Evolutionary conservation across 92 coral and sea anemone species (phyloP).

Genomic region (Phenganax stokvisi): DNA sequence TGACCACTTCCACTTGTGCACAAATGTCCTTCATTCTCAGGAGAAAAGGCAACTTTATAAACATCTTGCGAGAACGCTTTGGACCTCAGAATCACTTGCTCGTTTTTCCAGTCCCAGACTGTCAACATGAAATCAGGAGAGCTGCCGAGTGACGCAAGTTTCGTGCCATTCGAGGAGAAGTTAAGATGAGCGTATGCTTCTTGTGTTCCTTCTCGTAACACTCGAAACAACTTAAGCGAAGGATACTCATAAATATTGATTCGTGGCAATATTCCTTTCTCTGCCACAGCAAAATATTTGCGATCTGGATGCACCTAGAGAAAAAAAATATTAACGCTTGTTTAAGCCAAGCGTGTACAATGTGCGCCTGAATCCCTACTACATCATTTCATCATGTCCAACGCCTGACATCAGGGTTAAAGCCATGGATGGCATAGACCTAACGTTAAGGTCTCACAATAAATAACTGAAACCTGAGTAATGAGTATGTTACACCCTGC

Average conservation of each 20-base stretch:
- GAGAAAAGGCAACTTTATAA: constrained; percentile 88
- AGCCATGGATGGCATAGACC: too few species aligned
- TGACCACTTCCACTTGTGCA: constrained; percentile 94
- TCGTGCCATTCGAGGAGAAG: constrained; percentile 85
- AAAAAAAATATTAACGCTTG: background rate
- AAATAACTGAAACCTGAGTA: too few species aligned
- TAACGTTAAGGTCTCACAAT: too few species aligned
- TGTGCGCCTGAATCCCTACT: too few species aligned
- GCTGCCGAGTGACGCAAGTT: constrained; percentile 93
- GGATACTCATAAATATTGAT: constrained; percentile 95
- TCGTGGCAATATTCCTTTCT: constrained; percentile 83
- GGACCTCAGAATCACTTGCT: constrained; percentile 71
- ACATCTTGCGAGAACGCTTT: constrained; percentile 98
- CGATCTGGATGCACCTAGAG: constrained; percentile 89
- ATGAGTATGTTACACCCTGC: too few species aligned
- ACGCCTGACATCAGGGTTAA: too few species aligned
- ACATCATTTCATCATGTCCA: too few species aligned
- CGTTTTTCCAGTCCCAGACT: constrained; percentile 98
- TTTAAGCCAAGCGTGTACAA: too few species aligned
- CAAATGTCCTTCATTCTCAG: constrained; percentile 97
- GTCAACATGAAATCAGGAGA: constrained; percentile 96
- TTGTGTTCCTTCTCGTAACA: constrained; percentile 90
- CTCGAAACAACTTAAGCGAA: constrained; percentile 79
- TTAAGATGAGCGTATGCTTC: constrained; percentile 91
- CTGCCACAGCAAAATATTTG: constrained; percentile 96